Evolutionary conservation across 2,797 vertebrate genomes (phyloP), one percentile per base, ranked within the genome.

Genomic region (Amblyraja radiata): DNA sequence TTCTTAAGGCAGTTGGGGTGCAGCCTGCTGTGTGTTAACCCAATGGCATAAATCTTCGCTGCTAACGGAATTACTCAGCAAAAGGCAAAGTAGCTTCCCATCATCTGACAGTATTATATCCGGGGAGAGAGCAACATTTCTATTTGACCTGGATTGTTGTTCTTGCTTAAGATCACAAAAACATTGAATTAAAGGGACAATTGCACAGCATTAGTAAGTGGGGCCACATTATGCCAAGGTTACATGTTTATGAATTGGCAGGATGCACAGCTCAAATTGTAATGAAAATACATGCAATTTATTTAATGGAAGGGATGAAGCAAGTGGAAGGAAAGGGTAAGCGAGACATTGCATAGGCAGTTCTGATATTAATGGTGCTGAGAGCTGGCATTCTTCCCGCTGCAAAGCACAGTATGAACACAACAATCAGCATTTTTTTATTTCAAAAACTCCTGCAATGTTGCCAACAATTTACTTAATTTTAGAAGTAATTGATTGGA

Each of bases 391-490:
- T 73, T 73, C 23, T 13, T 21, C 4, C 71, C 7, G 71, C 10
- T 23, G 71, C 6, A 6, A 73, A 23, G 4, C 71, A 21, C 18
- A 25, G 18, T 68, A 68, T 68, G 2, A 68, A 68, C 65, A 68
- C 65, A 68, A 68, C 9, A 21, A 25, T 5, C 18, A 18, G 23
- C 21, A 23, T 73, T 73, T 46, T 46, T 73, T 73, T 25, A 2
- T 46, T 84, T 84, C 61, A 61, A 65, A 88, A 65, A 36, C 36
- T 86, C 54, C 7, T 21, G 61, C n/a, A 32, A 73, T 68, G 65
- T 88, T 65, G 46, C 18, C 61, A 68, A 88, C 21, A 88, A 88
- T 32, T 88, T 88, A 88, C 63, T 68, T 88, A 16, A 65, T 36
- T 7, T 32, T 65, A 46, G 46, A 46, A 4, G 46, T 46, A 46